Evolutionary conservation across 2,888 invertebrate genomes (phyloP).

Genomic region (Eurytoma californica): DNA sequence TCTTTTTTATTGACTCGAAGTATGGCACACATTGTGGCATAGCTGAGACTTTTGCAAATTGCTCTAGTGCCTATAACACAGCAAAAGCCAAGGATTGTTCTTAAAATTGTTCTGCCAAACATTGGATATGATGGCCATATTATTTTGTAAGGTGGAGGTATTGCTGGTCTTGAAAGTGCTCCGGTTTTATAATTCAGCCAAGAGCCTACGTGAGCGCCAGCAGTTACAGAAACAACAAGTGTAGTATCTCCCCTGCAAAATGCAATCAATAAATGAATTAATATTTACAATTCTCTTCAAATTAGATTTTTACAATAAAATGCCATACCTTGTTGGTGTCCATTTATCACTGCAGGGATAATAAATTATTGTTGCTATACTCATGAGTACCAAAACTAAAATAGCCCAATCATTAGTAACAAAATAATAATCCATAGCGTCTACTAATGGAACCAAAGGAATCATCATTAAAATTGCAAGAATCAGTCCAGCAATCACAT

Average conservation of each 20-base stretch:
- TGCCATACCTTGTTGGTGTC: slow-evolving; percentile 88
- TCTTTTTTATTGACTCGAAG: slow-evolving; percentile 82
- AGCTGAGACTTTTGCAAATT: slow-evolving; percentile 82
- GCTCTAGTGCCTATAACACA: slow-evolving; percentile 83
- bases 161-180: slow-evolving; percentile 79
- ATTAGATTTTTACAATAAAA: slow-evolving; percentile 19
- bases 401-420: slow-evolving; percentile 83
- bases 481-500: slow-evolving; percentile 86
- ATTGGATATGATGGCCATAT: slow-evolving; percentile 87
- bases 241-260: slow-evolving; percentile 89
- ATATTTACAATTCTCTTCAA: neutral
- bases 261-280: neutral
- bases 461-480: slow-evolving; percentile 83
- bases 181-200: slow-evolving; percentile 91
- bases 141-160: slow-evolving; percentile 85
- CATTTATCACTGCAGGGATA: slow-evolving; percentile 90
- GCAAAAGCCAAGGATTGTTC: slow-evolving; percentile 86
- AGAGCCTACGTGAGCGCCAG: slow-evolving; percentile 86
- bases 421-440: slow-evolving; percentile 83
- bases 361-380: slow-evolving; percentile 83
- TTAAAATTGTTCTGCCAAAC: slow-evolving; percentile 81
- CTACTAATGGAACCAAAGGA: slow-evolving; percentile 85
- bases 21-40: slow-evolving; percentile 83
- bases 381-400: slow-evolving; percentile 79
- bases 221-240: slow-evolving; percentile 88